Percentiles rank a stretch among this genome's conserved stretches.
phyloP scores from a whole-genome alignment of 2,797 vertebrate species.

The Pseudotriccus pelzelni region DNA sequence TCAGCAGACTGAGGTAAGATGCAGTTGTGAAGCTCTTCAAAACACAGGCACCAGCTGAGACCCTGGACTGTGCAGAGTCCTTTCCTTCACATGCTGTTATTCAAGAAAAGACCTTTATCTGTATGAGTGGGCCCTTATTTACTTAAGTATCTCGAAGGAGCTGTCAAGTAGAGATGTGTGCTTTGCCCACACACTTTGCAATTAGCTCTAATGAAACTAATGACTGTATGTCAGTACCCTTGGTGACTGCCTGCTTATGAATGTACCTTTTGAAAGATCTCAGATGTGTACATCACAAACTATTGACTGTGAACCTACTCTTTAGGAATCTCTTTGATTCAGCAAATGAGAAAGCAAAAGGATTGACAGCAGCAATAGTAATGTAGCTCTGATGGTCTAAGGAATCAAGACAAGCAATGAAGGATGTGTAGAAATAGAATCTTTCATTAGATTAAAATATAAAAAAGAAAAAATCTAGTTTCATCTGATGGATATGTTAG shows the following conservation, averaged over 20 bases:
- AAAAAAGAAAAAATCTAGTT: not conserved
- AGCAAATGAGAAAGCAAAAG: not conserved
- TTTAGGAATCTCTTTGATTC: not conserved
- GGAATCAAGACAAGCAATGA: not conserved
- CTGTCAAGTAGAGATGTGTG: not conserved
- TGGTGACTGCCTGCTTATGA: not conserved
- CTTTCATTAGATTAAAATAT: not conserved
- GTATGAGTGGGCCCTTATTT: not conserved
- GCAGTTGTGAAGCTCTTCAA: not conserved
- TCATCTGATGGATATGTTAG: not conserved
- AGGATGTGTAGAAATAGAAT: not conserved
- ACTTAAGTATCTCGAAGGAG: not conserved
- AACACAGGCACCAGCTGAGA: not conserved
- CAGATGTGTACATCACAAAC: not conserved
- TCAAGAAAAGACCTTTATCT: not conserved
- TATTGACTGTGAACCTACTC: not conserved
- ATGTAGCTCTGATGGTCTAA: not conserved
- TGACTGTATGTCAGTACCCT: not conserved
- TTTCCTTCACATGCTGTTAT: not conserved
- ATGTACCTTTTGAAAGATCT: not conserved
- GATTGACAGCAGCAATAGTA: not conserved
- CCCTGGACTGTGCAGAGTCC: not conserved
- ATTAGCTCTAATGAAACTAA: not conserved
- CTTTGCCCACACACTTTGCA: not conserved
- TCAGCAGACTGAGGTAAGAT: not conserved